Evolutionary conservation across 2,113 vertebrate species (phyloP).

Genomic region (Ramphastos sulfuratus): DNA sequence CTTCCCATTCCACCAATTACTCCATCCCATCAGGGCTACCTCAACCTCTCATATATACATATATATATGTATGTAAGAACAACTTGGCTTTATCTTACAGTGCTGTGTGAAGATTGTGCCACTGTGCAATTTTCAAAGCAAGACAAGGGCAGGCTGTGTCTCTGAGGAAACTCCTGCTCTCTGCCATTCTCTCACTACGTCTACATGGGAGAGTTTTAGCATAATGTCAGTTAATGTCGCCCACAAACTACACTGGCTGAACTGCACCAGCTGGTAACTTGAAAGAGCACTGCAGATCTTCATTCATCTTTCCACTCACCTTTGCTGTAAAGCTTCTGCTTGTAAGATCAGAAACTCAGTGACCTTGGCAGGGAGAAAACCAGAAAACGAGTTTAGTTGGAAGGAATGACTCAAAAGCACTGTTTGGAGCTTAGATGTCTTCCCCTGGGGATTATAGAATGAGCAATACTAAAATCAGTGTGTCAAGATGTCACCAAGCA

Average conservation of each 20-base stretch:
- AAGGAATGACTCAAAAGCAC: slow-evolving; percentile 45
- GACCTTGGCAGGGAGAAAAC: slow-evolving; percentile 20
- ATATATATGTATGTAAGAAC: neutral
- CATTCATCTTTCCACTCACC: slow-evolving; percentile 17
- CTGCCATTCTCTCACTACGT: neutral
- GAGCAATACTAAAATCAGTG: slow-evolving; percentile 33
- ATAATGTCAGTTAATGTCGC: neutral
- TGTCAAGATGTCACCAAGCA: slow-evolving; percentile 48
- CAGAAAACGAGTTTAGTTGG: slow-evolving; percentile 36
- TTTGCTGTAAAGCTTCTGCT: slow-evolving; percentile 23
- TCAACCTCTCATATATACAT: neutral
- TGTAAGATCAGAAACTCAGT: slow-evolving; percentile 41
- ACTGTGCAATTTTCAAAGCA: neutral
- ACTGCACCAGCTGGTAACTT: neutral
- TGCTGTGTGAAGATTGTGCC: neutral
- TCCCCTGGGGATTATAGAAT: slow-evolving; percentile 11
- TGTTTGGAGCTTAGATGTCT: slow-evolving; percentile 11
- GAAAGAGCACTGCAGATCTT: neutral
- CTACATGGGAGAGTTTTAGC: neutral
- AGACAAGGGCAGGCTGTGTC: neutral
- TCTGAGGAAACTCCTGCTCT: neutral
- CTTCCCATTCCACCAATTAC: neutral
- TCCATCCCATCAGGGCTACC: neutral
- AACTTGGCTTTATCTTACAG: neutral
- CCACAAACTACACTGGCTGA: neutral